These are phyloP conservation scores for Aphaenogaster rudis DNA, from an alignment of 1,140 invertebrate genomes.

Conservation along the genomic window DNA sequence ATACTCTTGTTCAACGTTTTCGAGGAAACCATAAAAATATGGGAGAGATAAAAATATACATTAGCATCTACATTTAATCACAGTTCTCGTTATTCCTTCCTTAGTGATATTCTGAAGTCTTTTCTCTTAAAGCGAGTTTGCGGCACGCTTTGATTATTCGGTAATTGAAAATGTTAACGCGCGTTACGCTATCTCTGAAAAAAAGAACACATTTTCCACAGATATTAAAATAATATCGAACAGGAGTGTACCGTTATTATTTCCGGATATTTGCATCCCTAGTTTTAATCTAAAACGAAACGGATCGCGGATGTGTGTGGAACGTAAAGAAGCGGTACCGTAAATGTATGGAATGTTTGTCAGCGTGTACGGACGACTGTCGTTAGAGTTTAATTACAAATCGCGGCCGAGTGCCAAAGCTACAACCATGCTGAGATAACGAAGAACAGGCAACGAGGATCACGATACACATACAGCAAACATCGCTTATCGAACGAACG, in stretches of 20 bases:
- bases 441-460: constrained; percentile 18
- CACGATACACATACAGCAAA: constrained; percentile 36
- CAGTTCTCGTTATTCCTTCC: constrained; percentile 17
- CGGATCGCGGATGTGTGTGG: background rate
- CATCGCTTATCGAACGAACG: constrained; percentile 20
- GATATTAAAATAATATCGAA: constrained; percentile 10
- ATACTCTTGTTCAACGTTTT: background rate
- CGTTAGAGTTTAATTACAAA: constrained; percentile 15
- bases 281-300: constrained; percentile 21
- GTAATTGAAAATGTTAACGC: constrained; percentile 18
- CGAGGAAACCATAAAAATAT: constrained; percentile 12
- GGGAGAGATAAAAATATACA: constrained; percentile 3
- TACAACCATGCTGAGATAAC: constrained; percentile 10
- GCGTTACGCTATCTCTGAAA: background rate
- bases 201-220: background rate
- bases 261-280: constrained; percentile 55
- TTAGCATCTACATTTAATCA: constrained; percentile 37
- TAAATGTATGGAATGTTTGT: constrained; percentile 28
- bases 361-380: background rate
- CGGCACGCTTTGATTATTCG: background rate
- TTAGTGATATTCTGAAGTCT: constrained; percentile 20
- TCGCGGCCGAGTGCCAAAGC: constrained; percentile 4
- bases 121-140: background rate
- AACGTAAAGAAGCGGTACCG: constrained; percentile 25
- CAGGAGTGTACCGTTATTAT: constrained; percentile 20